A percentile compares a stretch with the other conserved stretches of the same genome.
Conservation (phyloP, 2,113 vertebrate genomes). For the Empidonax alnorum region DNA sequence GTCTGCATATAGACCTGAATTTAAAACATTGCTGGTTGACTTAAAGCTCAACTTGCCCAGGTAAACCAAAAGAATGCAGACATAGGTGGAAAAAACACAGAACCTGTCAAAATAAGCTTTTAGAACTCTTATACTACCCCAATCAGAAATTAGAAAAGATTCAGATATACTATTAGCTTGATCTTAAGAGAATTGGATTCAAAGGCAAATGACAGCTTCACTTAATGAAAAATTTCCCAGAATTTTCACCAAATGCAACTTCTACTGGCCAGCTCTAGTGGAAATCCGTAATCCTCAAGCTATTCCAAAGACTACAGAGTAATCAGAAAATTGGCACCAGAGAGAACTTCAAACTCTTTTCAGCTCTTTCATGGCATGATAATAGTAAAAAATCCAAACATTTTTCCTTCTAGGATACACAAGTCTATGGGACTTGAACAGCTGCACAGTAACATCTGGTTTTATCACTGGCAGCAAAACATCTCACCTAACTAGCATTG, state of each 20-base stretch:
- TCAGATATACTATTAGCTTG: not conserved
- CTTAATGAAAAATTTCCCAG: not conserved
- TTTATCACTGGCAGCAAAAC: constrained; percentile 68
- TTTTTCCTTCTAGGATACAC: constrained; percentile 35
- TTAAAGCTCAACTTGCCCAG: not conserved
- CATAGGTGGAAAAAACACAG: not conserved
- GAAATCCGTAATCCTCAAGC: not conserved
- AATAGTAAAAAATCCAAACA: not conserved
- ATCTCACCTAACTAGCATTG: constrained; percentile 28
- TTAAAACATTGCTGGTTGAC: not conserved
- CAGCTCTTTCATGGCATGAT: not conserved
- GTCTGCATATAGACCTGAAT: not conserved
- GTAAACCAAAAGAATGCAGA: not conserved
- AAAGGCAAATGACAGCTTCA: not conserved
- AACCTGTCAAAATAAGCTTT: not conserved
- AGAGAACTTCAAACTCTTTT: not conserved
- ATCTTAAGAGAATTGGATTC: not conserved
- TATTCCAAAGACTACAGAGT: not conserved
- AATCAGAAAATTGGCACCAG: not conserved
- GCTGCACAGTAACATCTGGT: constrained; percentile 32
- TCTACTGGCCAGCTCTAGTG: not conserved
- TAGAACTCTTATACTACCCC: not conserved
- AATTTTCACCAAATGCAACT: not conserved
- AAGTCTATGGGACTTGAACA: constrained; percentile 69
- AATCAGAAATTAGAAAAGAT: not conserved